Conservation (phyloP, 2,888 invertebrate genomes). For the Diplazon laetatorius region DNA sequence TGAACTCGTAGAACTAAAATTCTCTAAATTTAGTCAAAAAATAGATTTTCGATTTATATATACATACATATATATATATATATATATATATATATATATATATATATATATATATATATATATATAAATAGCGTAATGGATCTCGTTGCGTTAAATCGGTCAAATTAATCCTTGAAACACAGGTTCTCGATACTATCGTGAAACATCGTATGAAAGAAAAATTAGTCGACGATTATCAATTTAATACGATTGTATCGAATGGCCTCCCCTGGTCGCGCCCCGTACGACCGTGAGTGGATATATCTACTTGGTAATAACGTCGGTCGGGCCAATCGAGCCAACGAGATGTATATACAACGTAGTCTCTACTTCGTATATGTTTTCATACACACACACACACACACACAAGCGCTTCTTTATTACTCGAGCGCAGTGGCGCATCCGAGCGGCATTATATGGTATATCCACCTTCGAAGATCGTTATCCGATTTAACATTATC, state of each 20-base stretch:
- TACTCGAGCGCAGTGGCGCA: conserved; percentile 56
- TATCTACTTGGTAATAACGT: conserved; percentile 59
- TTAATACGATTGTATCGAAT: conserved; percentile 61
- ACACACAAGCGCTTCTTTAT: conserved; percentile 64
- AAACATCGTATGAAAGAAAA: conserved; percentile 35
- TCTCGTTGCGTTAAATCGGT: conserved; percentile 33
- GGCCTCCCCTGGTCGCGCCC: conserved; percentile 2
- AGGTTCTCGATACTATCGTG: conserved; percentile 1
- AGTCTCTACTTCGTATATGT: conserved; percentile 55
- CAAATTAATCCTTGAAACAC: conserved; percentile 36
- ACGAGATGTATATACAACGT: conserved; percentile 44
- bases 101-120: no score
- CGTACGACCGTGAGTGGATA: conserved; percentile 5
- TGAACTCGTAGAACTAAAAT: no score
- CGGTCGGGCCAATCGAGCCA: conserved; percentile 57
- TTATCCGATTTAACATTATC: conserved; percentile 69
- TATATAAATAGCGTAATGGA: conserved; percentile 15
- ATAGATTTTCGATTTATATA: no score
- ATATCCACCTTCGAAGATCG: conserved; percentile 63
- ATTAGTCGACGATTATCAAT: conserved; percentile 57
- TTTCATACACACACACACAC: conserved; percentile 60
- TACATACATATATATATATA: no score
- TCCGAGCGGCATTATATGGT: conserved; percentile 42
- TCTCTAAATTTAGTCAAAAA: no score
- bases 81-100: no score